Conservation (phyloP, 2,113 vertebrate species). For the Dicerorhinus sumatrensis region DNA sequence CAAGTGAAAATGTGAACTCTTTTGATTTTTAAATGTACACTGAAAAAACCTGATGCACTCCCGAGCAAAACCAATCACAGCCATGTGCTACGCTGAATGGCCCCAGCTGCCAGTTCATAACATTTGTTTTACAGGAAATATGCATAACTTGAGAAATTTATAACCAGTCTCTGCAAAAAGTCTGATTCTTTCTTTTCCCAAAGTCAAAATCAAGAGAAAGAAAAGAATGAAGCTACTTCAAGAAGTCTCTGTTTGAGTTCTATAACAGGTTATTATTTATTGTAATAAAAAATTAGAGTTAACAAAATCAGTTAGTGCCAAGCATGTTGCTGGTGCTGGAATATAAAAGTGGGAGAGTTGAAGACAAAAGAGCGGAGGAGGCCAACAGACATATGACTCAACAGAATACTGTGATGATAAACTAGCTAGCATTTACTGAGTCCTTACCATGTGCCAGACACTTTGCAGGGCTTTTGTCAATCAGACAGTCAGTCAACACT, state of each 20-base stretch:
- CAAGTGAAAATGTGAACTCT: conserved; percentile 14
- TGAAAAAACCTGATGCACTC: not conserved
- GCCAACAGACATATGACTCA: not conserved
- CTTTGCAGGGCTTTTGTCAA: not conserved
- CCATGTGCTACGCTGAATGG: not conserved
- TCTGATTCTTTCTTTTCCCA: not conserved
- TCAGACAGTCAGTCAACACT: not conserved
- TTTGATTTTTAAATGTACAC: conserved; percentile 41
- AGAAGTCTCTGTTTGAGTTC: not conserved
- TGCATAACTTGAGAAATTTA: conserved; percentile 4
- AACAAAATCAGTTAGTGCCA: not conserved
- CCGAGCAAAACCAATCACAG: conserved; percentile 25
- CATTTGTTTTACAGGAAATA: conserved; percentile 17
- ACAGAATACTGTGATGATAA: not conserved
- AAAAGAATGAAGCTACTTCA: not conserved
- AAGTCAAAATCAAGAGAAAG: not conserved
- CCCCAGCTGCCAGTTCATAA: not conserved
- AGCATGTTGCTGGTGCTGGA: not conserved
- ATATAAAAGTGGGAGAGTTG: not conserved
- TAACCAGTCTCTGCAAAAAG: not conserved
- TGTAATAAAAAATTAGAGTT: not conserved
- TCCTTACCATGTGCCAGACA: not conserved
- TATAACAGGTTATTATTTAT: not conserved
- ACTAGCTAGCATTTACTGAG: not conserved
- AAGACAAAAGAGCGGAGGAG: not conserved